Base-by-base conservation (phyloP, 2,113 vertebrate genomes). In the Hydropotes inermis region DNA sequence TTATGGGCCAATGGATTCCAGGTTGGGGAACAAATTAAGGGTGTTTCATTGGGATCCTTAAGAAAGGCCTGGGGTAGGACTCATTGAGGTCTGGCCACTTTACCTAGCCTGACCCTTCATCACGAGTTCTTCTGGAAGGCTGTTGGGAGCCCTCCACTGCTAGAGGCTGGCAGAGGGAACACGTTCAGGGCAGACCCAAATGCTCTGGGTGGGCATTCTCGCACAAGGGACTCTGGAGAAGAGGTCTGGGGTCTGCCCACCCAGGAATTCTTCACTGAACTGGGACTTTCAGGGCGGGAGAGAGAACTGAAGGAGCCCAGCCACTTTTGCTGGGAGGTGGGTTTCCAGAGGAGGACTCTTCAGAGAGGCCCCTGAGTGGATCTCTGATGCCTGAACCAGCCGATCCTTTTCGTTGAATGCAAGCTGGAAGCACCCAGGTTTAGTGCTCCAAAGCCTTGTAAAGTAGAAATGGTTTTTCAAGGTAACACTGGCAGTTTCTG, bases 401-500 rank as follows among this genome's bases (percentile, higher is more conserved):
- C 12, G 10, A 78, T 19, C 25, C 25, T 2, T 52, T 43, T 70
- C 6, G 0, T 6, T 30, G 76, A 78, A 61, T 23, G 23, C 13
- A 30, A 78, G 33, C 64, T 85, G n/a, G 25, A 86, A 33, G 76
- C n/a, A 13, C 60, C 86, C 7, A 82, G 27, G 45, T 33, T 60
- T 15, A n/a, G 25, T 58, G 3, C 60, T 50, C 87, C 67, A 50
- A 87, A 25, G 5, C 16, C 30, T 43, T 74, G 39, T 74, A 52
- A 89, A 58, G 23, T 50, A 36, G 52, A 95, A 67, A 36, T 82
- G 21, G 10, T 13, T 94, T 93, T 92, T 96, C 64, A 45, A 84
- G 27, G 39, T 90, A 93, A 76, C 23, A 33, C 67, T 74, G 60
- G 83, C 67, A 89, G 1, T 82, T 97, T 93, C 67, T 96, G 14